A percentile compares a stretch with the other conserved stretches of the same genome.
Evolutionary conservation across 1,140 invertebrate genomes (phyloP).

Genomic region (Bacillus rossius): DNA sequence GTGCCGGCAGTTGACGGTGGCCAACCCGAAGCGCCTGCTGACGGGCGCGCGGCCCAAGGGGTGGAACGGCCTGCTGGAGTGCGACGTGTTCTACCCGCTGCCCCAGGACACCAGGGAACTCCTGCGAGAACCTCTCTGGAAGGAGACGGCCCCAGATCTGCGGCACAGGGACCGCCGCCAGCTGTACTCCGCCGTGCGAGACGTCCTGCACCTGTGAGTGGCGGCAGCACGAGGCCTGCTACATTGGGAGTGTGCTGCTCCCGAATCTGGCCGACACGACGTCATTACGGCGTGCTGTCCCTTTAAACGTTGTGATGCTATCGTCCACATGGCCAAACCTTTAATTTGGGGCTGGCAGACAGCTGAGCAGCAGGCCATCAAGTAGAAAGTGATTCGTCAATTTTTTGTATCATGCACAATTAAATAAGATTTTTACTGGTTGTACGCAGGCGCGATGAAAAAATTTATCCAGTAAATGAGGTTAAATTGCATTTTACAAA

Average conservation of each 20-base stretch:
- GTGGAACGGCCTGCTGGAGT: constrained; percentile 40
- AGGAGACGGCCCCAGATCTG: constrained; percentile 34
- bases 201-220: constrained; percentile 26
- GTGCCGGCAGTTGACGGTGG: constrained; percentile 37
- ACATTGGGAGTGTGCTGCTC: too few species aligned
- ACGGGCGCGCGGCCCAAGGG: constrained; percentile 39
- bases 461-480: neutral
- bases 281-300: too few species aligned
- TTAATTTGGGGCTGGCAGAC: too few species aligned
- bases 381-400: too few species aligned
- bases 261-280: too few species aligned
- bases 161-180: constrained; percentile 42
- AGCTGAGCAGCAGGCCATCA: too few species aligned
- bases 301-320: too few species aligned
- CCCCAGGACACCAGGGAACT: constrained; percentile 17
- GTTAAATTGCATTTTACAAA: too few species aligned
- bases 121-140: neutral
- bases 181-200: constrained; percentile 32
- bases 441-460: neutral
- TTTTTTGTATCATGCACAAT: too few species aligned
- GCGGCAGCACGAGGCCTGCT: neutral
- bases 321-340: too few species aligned
- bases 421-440: too few species aligned
- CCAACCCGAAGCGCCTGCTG: constrained; percentile 39
- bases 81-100: constrained; percentile 38